Base-by-base conservation (phyloP, 2,888 invertebrate genomes). In the Drosophila pseudotalamancana region DNA sequence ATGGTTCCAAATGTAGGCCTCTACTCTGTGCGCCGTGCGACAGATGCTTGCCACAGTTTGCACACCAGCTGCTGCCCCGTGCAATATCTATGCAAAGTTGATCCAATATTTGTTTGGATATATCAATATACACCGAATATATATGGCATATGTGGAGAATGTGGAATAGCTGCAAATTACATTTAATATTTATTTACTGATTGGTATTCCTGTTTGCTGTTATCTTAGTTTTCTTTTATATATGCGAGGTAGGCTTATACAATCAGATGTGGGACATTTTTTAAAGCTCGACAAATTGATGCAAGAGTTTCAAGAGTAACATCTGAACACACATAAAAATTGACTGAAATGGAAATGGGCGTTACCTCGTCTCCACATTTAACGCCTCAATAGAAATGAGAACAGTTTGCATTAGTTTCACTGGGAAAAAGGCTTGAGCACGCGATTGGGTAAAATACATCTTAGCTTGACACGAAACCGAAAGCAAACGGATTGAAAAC, bases 21-120 rank as follows among this genome's bases (percentile, higher is more conserved):
- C 63, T 35, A 1, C 37, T 23, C 40, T n/a, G 29, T 27, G 29
- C 40, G 32, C 14, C 23, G 32, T 29, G 27, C 69, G 51, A 55
- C 65, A 77, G 63, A 67, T 80, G 77, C 42, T 77, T 46, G 54
- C 54, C 68, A 60, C 65, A 45, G 63, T 72, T 81, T 72, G 57
- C 60, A 64, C 75, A 77, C 62, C 74, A 64, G 49, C 64, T 67
- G 35, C 42, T 53, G 51, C 48, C 6, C 19, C 5, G 6, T 37
- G 35, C 48, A 67, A 77, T 69, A 77, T 77, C 72, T 77, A 77
- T 83, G 81, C 84, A 75, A 80, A 70, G 64, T 70, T 59, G 74
- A 45, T 46, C 35, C 51, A 76, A 75, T 78, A 65, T 69, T 39
- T 46, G 45, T 46, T 50, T 55, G 55, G 23, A 34, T 63, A 39